Evolutionary conservation across 1,140 invertebrate species (phyloP).

Genomic region (Pseudomyrmex flavicornis): DNA sequence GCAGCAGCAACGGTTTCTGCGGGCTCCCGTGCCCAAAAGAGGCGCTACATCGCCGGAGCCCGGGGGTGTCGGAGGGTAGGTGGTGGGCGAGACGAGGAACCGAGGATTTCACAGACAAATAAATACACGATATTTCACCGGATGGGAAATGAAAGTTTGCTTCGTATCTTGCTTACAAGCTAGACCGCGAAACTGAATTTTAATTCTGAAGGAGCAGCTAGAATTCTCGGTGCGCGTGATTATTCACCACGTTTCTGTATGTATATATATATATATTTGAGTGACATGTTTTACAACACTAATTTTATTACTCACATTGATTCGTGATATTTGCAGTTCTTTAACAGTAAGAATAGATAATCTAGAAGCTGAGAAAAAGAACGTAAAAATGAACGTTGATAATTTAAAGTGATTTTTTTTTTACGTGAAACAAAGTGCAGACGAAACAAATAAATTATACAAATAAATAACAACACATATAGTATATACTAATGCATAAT

Average conservation of each 20-base stretch:
- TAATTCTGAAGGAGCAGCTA: constrained; percentile 73
- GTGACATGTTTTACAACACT: constrained; percentile 15
- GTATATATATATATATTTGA: neutral
- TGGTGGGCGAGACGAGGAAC: constrained; percentile 74
- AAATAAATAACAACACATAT: too few species aligned
- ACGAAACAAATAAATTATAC: too few species aligned
- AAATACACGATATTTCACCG: constrained; percentile 81
- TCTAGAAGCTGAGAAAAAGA: neutral
- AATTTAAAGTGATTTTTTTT: neutral
- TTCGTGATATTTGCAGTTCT: neutral
- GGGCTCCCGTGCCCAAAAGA: constrained; percentile 78
- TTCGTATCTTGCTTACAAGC: constrained; percentile 72
- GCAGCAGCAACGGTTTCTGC: constrained; percentile 74
- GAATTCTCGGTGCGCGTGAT: constrained; percentile 52
- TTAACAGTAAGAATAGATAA: neutral
- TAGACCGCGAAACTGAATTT: constrained; percentile 79
- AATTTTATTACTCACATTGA: neutral
- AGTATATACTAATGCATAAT: neutral
- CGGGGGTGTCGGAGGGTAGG: constrained; percentile 58
- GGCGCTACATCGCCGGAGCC: constrained; percentile 66
- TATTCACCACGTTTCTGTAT: constrained; percentile 56
- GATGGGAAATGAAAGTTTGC: constrained; percentile 81
- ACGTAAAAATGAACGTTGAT: neutral
- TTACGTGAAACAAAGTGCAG: too few species aligned
- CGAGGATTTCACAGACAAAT: constrained; percentile 80